phyloP scores from a whole-genome alignment of 2,113 vertebrate species.

The Vanacampus margaritifer region DNA sequence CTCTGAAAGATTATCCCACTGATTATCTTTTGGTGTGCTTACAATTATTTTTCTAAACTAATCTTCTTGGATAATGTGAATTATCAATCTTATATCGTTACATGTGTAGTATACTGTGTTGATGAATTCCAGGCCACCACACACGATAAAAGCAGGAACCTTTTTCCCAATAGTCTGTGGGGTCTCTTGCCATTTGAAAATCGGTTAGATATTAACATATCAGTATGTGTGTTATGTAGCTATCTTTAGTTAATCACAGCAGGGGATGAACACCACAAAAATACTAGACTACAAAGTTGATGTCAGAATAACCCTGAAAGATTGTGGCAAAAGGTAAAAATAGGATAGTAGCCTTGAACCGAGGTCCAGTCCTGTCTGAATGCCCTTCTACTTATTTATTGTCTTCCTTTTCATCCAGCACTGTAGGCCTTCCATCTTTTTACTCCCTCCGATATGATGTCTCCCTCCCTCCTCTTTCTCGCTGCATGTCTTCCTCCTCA shows the following conservation, averaged over 20 bases:
- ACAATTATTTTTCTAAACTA: too few relatives aligned
- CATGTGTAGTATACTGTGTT: too few relatives aligned
- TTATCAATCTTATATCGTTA: too few relatives aligned
- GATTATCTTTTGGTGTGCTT: too few relatives aligned
- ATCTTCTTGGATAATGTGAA: too few relatives aligned
- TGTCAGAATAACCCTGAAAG: background rate
- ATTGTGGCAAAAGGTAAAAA: background rate
- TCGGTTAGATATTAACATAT: too few relatives aligned
- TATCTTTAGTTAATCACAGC: background rate
- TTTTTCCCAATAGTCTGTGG: too few relatives aligned
- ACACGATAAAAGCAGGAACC: too few relatives aligned
- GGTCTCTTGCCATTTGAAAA: too few relatives aligned
- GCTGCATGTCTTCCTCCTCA: slow-evolving; percentile 4
- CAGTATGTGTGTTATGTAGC: too few relatives aligned
- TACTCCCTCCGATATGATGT: slow-evolving; percentile 16
- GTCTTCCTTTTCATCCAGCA: background rate
- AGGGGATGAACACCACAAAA: background rate
- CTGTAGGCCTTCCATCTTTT: background rate
- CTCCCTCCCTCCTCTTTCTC: slow-evolving; percentile 10
- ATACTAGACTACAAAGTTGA: background rate
- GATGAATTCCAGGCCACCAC: too few relatives aligned
- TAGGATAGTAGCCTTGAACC: background rate
- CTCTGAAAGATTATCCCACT: too few relatives aligned
- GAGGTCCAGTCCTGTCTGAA: slow-evolving; percentile 2
- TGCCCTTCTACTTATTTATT: background rate